A percentile compares a stretch with the other conserved stretches of the same genome.
Evolutionary conservation across 2,888 invertebrate genomes (phyloP).

Genomic region (Encarsia formosa): DNA sequence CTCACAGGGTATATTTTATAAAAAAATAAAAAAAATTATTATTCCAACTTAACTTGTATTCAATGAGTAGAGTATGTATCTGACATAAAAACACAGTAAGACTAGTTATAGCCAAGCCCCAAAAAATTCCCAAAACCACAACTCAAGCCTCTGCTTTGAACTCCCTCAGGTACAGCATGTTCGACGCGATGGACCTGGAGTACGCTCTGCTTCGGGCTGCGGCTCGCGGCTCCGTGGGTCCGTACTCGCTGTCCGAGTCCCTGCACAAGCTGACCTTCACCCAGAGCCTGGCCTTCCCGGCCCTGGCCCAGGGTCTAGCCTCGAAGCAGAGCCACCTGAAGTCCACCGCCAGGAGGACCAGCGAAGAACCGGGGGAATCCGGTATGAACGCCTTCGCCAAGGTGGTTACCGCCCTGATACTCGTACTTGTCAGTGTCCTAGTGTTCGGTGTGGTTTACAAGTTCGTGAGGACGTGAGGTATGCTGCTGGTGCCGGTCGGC

Average conservation of each 20-base stretch:
- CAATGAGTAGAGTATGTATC: too few relatives aligned
- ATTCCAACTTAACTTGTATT: too few relatives aligned
- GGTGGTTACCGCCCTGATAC: conserved; percentile 65
- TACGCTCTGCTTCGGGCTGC: conserved; percentile 66
- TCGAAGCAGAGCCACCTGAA: conserved; percentile 59
- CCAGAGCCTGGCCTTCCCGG: conserved; percentile 70
- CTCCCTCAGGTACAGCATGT: conserved; percentile 58
- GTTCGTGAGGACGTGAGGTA: conserved; percentile 72
- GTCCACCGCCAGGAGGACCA: conserved; percentile 42
- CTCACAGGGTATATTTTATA: too few relatives aligned
- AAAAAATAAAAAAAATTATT: too few relatives aligned
- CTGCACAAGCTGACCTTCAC: conserved; percentile 71
- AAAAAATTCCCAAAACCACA: too few relatives aligned
- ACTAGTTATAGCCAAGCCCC: too few relatives aligned
- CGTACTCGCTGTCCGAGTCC: conserved; percentile 67
- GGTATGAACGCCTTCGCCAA: conserved; percentile 70
- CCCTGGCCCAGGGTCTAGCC: conserved; percentile 65
- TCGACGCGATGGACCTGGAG: conserved; percentile 68
- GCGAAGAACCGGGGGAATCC: conserved; percentile 57
- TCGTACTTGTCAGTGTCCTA: conserved; percentile 66
- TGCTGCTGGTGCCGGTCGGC: conserved; percentile 62
- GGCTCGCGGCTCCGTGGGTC: conserved; percentile 68
- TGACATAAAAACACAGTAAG: too few relatives aligned
- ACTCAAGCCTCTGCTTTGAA: neutral
- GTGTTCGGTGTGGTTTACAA: conserved; percentile 72